phyloP scores from a whole-genome alignment of 1,140 invertebrate species.

The Drosophila nigromelanica region DNA sequence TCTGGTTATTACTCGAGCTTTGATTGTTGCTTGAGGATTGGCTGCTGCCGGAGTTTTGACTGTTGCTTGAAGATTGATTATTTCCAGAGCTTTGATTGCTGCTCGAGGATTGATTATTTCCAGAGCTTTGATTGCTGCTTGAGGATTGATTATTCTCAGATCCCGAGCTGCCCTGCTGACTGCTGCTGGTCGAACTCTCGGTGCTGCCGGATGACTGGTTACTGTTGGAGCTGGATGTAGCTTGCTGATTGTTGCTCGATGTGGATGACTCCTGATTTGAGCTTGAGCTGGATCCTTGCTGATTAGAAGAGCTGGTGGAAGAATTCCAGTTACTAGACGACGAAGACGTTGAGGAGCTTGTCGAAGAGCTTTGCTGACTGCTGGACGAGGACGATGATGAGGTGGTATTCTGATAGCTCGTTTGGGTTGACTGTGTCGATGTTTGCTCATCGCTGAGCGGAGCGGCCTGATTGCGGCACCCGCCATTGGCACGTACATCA shows the following conservation, averaged over 20 bases:
- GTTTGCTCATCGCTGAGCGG: conserved; percentile 73
- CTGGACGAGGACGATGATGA: conserved; percentile 68
- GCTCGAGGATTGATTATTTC: conserved; percentile 27
- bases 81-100: conserved; percentile 23
- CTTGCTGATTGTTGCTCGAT: conserved; percentile 24
- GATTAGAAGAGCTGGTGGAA: conserved; percentile 49
- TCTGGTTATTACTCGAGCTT: conserved; percentile 25
- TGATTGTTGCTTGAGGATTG: conserved; percentile 40
- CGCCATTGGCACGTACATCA: conserved; percentile 84
- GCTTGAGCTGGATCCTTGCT: conserved; percentile 39
- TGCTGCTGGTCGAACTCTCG: conserved; percentile 32
- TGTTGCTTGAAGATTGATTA: conserved; percentile 47
- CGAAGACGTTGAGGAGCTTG: conserved; percentile 51
- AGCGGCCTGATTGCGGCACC: conserved; percentile 81
- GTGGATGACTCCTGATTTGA: conserved; percentile 51
- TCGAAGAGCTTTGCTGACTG: conserved; percentile 63
- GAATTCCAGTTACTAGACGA: conserved; percentile 52
- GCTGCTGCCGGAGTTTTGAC: conserved; percentile 24
- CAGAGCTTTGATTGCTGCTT: conserved; percentile 33
- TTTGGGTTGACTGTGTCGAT: conserved; percentile 69
- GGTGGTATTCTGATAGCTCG: conserved; percentile 84
- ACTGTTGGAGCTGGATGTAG: conserved; percentile 18
- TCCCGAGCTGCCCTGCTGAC: conserved; percentile 34
- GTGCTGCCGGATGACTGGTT: conserved; percentile 36
- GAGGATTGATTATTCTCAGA: conserved; percentile 33